Conservation (phyloP, 1,140 invertebrate genomes). For the Proales similis region DNA sequence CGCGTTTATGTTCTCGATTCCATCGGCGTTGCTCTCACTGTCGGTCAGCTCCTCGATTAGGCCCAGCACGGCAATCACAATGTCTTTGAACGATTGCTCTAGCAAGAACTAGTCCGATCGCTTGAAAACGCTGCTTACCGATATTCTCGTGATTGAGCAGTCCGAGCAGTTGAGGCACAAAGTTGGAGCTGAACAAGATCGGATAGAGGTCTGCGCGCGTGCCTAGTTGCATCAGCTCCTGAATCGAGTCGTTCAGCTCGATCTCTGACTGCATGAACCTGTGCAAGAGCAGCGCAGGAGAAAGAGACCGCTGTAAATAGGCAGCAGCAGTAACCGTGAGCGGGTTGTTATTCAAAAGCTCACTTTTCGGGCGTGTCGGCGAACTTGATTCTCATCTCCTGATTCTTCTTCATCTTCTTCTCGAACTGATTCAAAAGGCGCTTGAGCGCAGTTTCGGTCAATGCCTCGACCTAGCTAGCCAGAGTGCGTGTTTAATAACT, state of each 20-base stretch:
- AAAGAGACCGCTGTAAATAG: too few relatives aligned
- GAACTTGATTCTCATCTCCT: slow-evolving; percentile 97
- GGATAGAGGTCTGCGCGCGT: slow-evolving; percentile 92
- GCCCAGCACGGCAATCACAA: slow-evolving; percentile 55
- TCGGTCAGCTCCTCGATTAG: slow-evolving; percentile 83
- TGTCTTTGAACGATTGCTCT: slow-evolving; percentile 42
- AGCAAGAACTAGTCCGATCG: neutral
- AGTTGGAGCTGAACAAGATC: slow-evolving; percentile 75
- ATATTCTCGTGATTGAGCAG: slow-evolving; percentile 92
- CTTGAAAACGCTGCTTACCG: slow-evolving; percentile 62
- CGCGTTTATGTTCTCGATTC: slow-evolving; percentile 55
- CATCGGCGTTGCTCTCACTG: slow-evolving; percentile 84
- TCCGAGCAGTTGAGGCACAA: slow-evolving; percentile 80
- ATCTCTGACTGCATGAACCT: slow-evolving; percentile 98
- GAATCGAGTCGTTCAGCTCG: slow-evolving; percentile 79
- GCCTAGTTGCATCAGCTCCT: slow-evolving; percentile 83
- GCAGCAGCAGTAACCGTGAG: too few relatives aligned
- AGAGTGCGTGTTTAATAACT: too few relatives aligned
- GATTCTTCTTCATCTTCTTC: slow-evolving; percentile 83
- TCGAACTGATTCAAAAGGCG: slow-evolving; percentile 81
- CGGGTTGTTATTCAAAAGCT: slow-evolving; percentile 37
- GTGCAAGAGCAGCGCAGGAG: slow-evolving; percentile 38
- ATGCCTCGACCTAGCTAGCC: slow-evolving; percentile 58
- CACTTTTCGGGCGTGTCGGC: slow-evolving; percentile 88
- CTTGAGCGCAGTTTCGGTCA: slow-evolving; percentile 80